Conservation (phyloP, 2,113 vertebrate species). For the Psilopsiagon aurifrons region DNA sequence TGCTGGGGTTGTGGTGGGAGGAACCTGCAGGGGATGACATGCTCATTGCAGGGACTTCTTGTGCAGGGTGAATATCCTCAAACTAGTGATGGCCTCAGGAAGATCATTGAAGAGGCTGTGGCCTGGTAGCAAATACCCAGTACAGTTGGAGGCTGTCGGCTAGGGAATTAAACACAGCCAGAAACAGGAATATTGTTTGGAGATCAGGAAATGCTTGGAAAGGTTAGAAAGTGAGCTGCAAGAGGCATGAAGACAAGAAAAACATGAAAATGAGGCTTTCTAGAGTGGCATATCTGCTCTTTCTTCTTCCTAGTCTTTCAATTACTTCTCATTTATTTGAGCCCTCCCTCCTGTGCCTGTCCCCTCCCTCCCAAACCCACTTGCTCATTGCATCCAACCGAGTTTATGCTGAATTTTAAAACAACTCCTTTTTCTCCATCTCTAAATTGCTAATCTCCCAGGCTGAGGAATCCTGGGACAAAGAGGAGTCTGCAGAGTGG, state of each 20-base stretch:
- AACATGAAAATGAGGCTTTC: conserved; percentile 37
- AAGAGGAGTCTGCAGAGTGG: conserved; percentile 74
- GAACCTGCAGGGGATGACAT: not conserved
- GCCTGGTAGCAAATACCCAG: not conserved
- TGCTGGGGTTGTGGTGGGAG: not conserved
- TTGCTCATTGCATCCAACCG: conserved; percentile 63
- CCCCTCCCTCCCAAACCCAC: conserved; percentile 38
- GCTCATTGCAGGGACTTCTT: not conserved
- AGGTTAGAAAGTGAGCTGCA: conserved; percentile 17
- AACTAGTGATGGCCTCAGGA: not conserved
- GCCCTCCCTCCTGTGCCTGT: not conserved
- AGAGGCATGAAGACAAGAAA: not conserved
- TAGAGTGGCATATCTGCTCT: not conserved
- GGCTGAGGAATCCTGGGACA: conserved; percentile 79
- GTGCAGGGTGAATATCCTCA: not conserved
- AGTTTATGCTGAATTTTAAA: conserved; percentile 80
- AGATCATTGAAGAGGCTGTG: not conserved
- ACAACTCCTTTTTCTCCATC: conserved; percentile 75
- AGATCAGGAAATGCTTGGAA: conserved; percentile 1
- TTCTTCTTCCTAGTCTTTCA: not conserved
- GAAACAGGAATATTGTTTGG: not conserved
- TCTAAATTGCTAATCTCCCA: conserved; percentile 78
- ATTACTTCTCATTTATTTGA: conserved; percentile 47
- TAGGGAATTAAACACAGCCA: conserved; percentile 18
- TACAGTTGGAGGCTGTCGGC: not conserved